Percentiles rank a stretch among this genome's conserved stretches.
Conservation (phyloP, 37 sponge, comb jelly and placozoan species). For the Tethya wilhelma region DNA sequence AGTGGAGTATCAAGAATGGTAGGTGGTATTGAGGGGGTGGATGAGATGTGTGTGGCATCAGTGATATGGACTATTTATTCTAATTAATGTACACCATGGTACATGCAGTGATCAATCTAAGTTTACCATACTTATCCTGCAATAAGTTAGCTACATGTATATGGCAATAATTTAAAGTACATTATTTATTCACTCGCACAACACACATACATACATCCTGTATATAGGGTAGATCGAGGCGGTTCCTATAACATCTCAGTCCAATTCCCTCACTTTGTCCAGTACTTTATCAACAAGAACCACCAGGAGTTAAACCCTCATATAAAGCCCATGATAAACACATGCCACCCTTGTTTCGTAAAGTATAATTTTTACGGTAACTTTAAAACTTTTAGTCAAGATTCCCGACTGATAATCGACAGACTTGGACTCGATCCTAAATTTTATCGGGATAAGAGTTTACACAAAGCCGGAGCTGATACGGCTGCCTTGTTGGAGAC, state of each 20-base stretch:
- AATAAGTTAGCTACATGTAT: too few relatives aligned
- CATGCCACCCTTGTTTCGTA: conserved; percentile 32
- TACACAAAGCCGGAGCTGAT: background rate
- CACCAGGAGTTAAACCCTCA: conserved; percentile 12
- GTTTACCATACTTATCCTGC: too few relatives aligned
- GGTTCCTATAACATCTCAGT: conserved; percentile 1
- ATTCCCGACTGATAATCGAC: background rate
- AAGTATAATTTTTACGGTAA: conserved; percentile 20
- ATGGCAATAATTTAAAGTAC: background rate
- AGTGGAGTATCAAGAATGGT: background rate
- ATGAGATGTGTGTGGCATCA: too few relatives aligned
- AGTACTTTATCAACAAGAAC: conserved; percentile 1
- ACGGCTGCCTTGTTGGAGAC: background rate
- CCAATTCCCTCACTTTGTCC: conserved; percentile 16
- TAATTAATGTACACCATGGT: too few relatives aligned
- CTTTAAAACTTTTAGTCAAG: background rate
- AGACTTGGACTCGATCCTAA: background rate
- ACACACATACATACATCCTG: too few relatives aligned
- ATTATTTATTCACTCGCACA: too few relatives aligned
- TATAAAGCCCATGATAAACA: conserved; percentile 5
- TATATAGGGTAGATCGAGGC: too few relatives aligned
- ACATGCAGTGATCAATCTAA: too few relatives aligned
- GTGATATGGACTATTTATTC: too few relatives aligned
- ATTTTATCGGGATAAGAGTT: background rate
- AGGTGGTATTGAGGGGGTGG: too few relatives aligned